Percentiles rank a stretch among this genome's conserved stretches.
Conservation (phyloP, 2,797 vertebrate species). For the Miichthys miiuy region DNA sequence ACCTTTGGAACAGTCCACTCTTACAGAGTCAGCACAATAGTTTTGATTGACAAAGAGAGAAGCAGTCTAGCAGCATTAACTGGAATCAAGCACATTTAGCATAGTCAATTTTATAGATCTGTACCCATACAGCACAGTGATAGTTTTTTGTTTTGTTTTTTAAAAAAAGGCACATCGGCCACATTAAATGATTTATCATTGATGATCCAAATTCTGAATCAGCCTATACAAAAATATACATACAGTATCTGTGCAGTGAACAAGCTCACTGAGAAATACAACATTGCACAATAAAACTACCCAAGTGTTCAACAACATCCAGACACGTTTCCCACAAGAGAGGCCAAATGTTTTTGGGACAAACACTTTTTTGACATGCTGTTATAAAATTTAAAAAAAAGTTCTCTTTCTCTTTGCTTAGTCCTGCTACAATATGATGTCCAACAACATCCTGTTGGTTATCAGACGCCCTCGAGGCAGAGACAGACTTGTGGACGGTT, state of each 20-base stretch:
- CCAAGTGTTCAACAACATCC: conserved; percentile 65
- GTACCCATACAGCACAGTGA: conserved; percentile 71
- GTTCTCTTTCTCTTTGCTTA: conserved; percentile 38
- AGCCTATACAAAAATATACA: conserved; percentile 78
- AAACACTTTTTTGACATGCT: conserved; percentile 61
- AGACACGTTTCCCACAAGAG: conserved; percentile 51
- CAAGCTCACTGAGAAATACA: conserved; percentile 66
- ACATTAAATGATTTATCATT: conserved; percentile 55
- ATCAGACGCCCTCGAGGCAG: conserved; percentile 28
- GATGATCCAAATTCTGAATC: conserved; percentile 62
- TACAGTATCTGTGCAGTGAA: conserved; percentile 75
- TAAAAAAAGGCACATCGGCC: conserved; percentile 76
- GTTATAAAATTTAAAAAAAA: conserved; percentile 49
- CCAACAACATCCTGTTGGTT: conserved; percentile 14
- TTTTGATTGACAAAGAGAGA: conserved; percentile 68
- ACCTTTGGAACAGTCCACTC: conserved; percentile 61
- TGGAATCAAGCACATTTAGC: conserved; percentile 79
- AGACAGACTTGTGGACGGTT: conserved; percentile 54
- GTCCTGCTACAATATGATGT: conserved; percentile 50
- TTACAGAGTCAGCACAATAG: conserved; percentile 44
- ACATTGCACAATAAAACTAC: conserved; percentile 82
- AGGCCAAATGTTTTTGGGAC: conserved; percentile 50
- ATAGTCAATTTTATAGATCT: conserved; percentile 69
- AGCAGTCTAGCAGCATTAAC: conserved; percentile 80
- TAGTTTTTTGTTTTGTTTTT: background rate